A percentile compares a stretch with the other conserved stretches of the same genome.
Evolutionary conservation across 2,797 vertebrate genomes (phyloP).

Genomic region (Pipistrellus pygmaeus): DNA sequence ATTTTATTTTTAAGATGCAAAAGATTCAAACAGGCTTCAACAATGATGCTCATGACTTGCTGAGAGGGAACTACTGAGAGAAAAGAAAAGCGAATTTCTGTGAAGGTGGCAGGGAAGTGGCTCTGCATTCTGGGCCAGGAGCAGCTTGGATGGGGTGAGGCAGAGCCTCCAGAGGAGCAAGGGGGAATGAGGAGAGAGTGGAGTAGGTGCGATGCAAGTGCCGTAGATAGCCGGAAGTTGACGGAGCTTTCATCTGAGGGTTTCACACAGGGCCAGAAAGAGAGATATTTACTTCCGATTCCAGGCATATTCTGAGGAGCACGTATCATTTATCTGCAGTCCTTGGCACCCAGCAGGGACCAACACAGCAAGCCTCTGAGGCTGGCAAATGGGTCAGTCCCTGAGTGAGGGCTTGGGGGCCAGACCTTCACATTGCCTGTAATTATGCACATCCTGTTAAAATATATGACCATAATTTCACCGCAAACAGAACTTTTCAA

Average conservation of each 20-base stretch:
- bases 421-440: not conserved
- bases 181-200: too few species aligned
- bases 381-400: not conserved
- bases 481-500: not conserved
- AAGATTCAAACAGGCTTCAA: not conserved
- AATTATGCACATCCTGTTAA: not conserved
- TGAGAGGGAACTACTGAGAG: not conserved
- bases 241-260: not conserved
- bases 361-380: not conserved
- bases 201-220: not conserved
- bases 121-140: not conserved
- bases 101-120: not conserved
- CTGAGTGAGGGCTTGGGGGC: not conserved
- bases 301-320: not conserved
- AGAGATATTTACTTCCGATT: not conserved
- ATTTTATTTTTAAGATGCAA: conserved; percentile 61
- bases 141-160: not conserved
- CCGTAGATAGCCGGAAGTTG: not conserved
- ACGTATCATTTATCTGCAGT: not conserved
- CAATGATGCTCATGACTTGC: not conserved
- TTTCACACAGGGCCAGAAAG: not conserved
- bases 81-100: not conserved
- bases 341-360: not conserved
- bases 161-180: not conserved
- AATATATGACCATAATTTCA: not conserved